These are phyloP conservation scores for Marcusenius ussheri DNA, from an alignment of 2,113 vertebrate species.

Conservation along the genomic window DNA sequence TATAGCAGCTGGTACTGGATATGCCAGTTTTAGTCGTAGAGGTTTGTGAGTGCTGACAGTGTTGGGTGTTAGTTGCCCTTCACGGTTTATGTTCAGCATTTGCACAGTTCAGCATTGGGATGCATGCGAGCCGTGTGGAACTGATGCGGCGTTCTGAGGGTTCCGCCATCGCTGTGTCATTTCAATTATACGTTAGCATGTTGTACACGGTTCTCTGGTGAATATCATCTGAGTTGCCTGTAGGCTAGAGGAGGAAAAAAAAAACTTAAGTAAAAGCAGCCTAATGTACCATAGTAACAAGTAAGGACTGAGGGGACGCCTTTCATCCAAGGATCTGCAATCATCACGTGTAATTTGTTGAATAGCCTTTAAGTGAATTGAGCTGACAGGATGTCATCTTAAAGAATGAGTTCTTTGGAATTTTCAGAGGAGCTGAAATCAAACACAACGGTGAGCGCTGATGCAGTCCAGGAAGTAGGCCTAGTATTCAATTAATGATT, in stretches of 20 bases:
- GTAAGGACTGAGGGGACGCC: not conserved
- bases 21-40: not conserved
- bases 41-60: not conserved
- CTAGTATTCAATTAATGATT: constrained; percentile 75
- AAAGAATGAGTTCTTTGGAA: not conserved
- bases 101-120: not conserved
- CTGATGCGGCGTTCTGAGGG: not conserved
- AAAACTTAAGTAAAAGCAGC: not conserved
- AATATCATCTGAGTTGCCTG: not conserved
- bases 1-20: not conserved
- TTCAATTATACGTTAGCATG: not conserved
- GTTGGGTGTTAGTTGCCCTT: not conserved
- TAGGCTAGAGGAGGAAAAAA: not conserved
- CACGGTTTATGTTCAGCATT: not conserved
- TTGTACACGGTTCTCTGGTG: not conserved
- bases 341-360: not conserved
- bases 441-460: constrained; percentile 58
- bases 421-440: constrained; percentile 45
- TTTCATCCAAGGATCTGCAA: not conserved
- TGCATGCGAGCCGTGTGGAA: not conserved
- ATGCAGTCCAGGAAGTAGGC: constrained; percentile 44
- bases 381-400: not conserved
- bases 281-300: not conserved
- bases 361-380: not conserved
- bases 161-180: not conserved